Evolutionary conservation across 2,888 invertebrate genomes (phyloP), one percentile per base, ranked within the genome.

Genomic region (Pogonocherus hispidulus): DNA sequence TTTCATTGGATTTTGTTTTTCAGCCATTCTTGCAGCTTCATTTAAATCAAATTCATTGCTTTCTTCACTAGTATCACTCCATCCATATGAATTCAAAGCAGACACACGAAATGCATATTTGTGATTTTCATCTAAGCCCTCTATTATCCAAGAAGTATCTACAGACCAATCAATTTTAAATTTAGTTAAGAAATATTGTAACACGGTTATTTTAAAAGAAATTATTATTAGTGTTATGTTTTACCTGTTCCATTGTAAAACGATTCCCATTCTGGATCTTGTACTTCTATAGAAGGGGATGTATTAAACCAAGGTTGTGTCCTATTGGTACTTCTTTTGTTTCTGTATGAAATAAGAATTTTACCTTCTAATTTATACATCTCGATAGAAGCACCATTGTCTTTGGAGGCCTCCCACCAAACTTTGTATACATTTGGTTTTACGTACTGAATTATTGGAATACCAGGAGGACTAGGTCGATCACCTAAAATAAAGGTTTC

Each of bases 91-190:
- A 84, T 97, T 97, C 66, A 88, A 87, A 0, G 96, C 95, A 69
- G 92, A 90, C 54, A 95, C 94, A 8, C 93, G 89, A 81, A 95
- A 95, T 62, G 89, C 86, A 76, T 93, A 92, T 55, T 90, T 87
- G 20, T 89, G 86, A 67, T 90, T 89, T 19, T 89, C 87, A 62
- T 89, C 88, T 59, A 91, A 86, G 14, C 91, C 91, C 8, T 89
- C 89, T 22, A 96, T 91, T 69, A 94, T 90, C 93, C 96, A 97
- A 81, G 92, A 93, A 68, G 92, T 90, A 49, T 95, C 92, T 91
- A 82, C 37, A 84, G 82, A 27, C 8, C 27, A 27, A 5, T 27
- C 27, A 8, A n/a, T n/a, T n/a, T n/a, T 22, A 8, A 22, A 47
- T 18, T 46, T 8, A 46, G 22, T 51, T 55, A 3, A 32, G 6